Conservation (phyloP, 2,888 invertebrate genomes). For the Cantharis rufa region DNA sequence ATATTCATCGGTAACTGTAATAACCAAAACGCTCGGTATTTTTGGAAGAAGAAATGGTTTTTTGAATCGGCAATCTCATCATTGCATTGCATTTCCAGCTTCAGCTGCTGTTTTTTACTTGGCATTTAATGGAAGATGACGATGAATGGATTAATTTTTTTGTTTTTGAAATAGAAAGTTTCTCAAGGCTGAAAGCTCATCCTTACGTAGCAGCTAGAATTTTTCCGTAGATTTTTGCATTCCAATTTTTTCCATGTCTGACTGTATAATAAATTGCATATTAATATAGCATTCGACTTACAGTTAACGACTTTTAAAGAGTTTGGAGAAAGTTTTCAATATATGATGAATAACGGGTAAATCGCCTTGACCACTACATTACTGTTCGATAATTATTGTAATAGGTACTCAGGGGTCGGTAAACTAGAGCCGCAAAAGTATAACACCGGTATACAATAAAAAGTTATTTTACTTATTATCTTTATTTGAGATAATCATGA, state of each 20-base stretch:
- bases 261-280: background rate
- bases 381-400: background rate
- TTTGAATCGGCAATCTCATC: too few relatives aligned
- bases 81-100: too few relatives aligned
- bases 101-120: too few relatives aligned
- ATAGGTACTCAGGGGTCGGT: background rate
- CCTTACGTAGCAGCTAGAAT: background rate
- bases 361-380: constrained; percentile 16
- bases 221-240: background rate
- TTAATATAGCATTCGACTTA: background rate
- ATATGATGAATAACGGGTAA: constrained; percentile 29
- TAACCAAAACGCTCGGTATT: background rate
- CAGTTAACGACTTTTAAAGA: constrained; percentile 11
- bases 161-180: background rate
- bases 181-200: background rate
- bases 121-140: background rate
- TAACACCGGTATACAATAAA: background rate
- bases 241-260: background rate
- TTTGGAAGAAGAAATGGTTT: too few relatives aligned
- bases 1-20: background rate
- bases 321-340: constrained; percentile 34
- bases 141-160: background rate
- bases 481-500: background rate
- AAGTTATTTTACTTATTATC: background rate
- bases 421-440: background rate